Evolutionary conservation across 2,113 vertebrate genomes (phyloP), one percentile per base, ranked within the genome.

Genomic region (Picathartes gymnocephalus): DNA sequence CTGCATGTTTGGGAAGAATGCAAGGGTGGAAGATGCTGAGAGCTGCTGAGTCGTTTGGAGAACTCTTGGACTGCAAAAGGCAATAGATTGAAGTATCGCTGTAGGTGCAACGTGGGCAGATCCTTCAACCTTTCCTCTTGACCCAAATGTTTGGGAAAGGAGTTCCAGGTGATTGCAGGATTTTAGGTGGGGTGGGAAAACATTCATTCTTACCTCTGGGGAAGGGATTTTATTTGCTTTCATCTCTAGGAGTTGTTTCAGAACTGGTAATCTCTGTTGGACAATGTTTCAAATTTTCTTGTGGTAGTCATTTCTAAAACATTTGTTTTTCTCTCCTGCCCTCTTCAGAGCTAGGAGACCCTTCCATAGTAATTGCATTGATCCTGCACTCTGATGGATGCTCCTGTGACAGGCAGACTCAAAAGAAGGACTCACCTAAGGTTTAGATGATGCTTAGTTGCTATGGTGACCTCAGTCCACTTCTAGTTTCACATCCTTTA

Each of bases 401-500:
- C 21, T 89, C 23, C 77, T 61, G 37, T 72, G 81, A 42, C 61
- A 87, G 48, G 37, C 69, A 84, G 45, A 16, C 65, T 87, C 42
- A 5, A 28, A 76, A 61, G 47, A 81, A 89, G n/a, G 60, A 57
- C 61, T 27, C 40, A 53, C 22, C 72, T 25, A 58, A 69, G 6
- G 5, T 87, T 92, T 33, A 72, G 71, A 82, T 33, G 89, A 65
- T 93, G 73, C 28, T 83, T 54, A 35, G 93, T 97, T 97, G 94
- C 94, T 85, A 94, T 95, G 95, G 96, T 97, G 96, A 95, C 94
- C 91, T 91, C 77, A 79, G 84, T 89, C 92, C 81, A 74, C 51
- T 56, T 65, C 44, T 60, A 71, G 53, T 79, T 93, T 87, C 65
- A 73, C 54, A 73, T 33, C n/a, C 78, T 85, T 89, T 89, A 60